Conservation (phyloP, 37 sponge, comb jelly and placozoan genomes). For the Tethya wilhelma region DNA sequence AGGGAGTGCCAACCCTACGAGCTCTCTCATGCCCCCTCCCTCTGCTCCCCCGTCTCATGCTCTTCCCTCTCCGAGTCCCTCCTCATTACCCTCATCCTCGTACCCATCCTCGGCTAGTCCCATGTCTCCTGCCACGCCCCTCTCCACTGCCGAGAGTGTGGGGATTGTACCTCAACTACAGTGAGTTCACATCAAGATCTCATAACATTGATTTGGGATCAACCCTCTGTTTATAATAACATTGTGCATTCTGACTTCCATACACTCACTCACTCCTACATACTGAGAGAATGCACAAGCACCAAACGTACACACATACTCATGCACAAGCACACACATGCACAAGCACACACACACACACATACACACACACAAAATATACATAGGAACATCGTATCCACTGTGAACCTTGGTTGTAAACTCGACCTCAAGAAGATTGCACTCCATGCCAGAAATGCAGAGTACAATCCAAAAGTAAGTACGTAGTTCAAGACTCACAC, state of each 20-base stretch:
- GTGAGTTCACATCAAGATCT: constrained; percentile 29
- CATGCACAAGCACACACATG: too few species aligned
- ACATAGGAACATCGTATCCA: constrained; percentile 99
- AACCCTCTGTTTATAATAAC: not conserved
- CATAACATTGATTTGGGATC: too few species aligned
- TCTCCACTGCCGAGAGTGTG: constrained; percentile 58
- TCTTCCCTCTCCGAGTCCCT: constrained; percentile 26
- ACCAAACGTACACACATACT: too few species aligned
- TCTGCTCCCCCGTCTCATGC: constrained; percentile 62
- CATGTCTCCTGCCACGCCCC: constrained; percentile 41
- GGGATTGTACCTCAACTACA: constrained; percentile 85
- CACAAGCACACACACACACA: too few species aligned
- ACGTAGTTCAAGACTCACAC: not conserved
- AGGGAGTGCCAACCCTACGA: constrained; percentile 26
- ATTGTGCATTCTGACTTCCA: not conserved
- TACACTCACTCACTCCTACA: not conserved
- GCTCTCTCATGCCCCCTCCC: constrained; percentile 76
- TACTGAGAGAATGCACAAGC: too few species aligned
- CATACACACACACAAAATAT: too few species aligned
- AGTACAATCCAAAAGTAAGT: constrained; percentile 97
- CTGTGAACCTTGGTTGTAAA: constrained; percentile 94
- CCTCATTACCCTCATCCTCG: constrained; percentile 20
- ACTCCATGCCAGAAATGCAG: constrained; percentile 97
- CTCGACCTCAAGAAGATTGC: constrained; percentile 97
- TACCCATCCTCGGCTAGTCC: constrained; percentile 28